phyloP scores from a whole-genome alignment of 2,888 invertebrate species.

The Ectemnius lituratus region DNA sequence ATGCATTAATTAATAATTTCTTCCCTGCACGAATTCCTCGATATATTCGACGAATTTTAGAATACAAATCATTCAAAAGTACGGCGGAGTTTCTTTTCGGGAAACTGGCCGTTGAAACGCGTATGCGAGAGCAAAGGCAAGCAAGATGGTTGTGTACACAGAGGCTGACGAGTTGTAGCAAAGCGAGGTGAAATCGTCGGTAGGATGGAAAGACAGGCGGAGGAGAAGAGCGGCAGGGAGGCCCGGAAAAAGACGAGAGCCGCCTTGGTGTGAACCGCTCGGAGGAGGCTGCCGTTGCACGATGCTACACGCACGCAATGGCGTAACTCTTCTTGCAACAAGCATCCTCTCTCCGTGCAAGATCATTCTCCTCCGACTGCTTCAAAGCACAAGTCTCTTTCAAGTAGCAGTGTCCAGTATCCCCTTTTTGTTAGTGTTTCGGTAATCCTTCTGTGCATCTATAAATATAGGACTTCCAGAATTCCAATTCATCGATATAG shows the following conservation, averaged over 20 bases:
- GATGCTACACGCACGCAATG: constrained; percentile 49
- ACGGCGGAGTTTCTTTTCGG: neutral
- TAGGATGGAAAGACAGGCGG: constrained; percentile 22
- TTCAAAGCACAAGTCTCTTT: too few relatives aligned
- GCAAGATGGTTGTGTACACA: neutral
- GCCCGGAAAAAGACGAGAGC: constrained; percentile 49
- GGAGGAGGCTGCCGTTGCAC: constrained; percentile 50
- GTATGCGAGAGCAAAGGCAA: neutral
- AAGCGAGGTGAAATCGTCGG: constrained; percentile 57
- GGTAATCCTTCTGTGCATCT: too few relatives aligned
- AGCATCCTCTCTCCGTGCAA: constrained; percentile 5
- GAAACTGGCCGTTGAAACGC: too few relatives aligned
- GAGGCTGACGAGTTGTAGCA: constrained; percentile 30
- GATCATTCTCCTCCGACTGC: too few relatives aligned
- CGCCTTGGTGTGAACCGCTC: constrained; percentile 48
- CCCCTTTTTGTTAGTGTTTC: too few relatives aligned
- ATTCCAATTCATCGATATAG: too few relatives aligned
- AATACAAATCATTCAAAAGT: too few relatives aligned
- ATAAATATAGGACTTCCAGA: too few relatives aligned
- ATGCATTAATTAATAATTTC: too few relatives aligned
- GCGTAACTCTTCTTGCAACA: constrained; percentile 42
- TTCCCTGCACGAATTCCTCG: too few relatives aligned
- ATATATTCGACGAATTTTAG: too few relatives aligned
- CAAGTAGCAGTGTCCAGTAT: too few relatives aligned
- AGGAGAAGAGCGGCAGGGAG: constrained; percentile 47